Evolutionary conservation across 2,888 invertebrate genomes (phyloP).

Genomic region (Leptogaster cylindrica): DNA sequence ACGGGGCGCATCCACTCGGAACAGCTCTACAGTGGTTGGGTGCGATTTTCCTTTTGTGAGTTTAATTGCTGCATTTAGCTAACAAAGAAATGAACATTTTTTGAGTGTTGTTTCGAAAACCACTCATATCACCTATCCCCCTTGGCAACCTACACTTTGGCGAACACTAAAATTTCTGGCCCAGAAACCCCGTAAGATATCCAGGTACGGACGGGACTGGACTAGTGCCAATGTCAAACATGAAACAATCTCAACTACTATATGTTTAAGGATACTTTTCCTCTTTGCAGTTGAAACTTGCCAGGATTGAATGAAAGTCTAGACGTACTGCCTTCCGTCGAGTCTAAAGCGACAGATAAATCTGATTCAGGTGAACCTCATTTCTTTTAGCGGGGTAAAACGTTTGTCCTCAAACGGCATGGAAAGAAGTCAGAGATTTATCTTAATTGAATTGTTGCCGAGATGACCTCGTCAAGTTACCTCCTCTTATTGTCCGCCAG

Average conservation of each 20-base stretch:
- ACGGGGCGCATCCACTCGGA: neutral
- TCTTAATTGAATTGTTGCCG: constrained; percentile 39
- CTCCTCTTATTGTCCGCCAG: constrained; percentile 2
- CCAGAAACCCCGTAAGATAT: too few species aligned
- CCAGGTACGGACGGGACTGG: too few species aligned
- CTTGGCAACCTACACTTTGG: too few species aligned
- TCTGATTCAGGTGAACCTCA: constrained; percentile 4
- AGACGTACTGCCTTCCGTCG: neutral
- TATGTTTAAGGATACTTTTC: neutral
- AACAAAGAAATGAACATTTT: neutral
- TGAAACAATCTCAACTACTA: too few species aligned
- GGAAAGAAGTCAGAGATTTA: constrained; percentile 16
- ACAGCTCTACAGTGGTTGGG: neutral
- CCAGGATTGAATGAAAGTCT: neutral
- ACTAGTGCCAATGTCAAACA: too few species aligned
- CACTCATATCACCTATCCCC: too few species aligned
- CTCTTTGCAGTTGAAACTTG: neutral
- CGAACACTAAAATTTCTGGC: too few species aligned
- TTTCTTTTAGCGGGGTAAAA: neutral
- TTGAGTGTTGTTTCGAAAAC: neutral
- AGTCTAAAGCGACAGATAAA: neutral
- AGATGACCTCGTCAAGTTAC: constrained; percentile 23
- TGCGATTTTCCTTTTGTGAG: constrained; percentile 8
- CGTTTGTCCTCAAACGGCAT: constrained; percentile 2
- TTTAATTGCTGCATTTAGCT: constrained; percentile 25